Evolutionary conservation across 2,888 invertebrate species (phyloP).

Genomic region (Drosophila monieri): DNA sequence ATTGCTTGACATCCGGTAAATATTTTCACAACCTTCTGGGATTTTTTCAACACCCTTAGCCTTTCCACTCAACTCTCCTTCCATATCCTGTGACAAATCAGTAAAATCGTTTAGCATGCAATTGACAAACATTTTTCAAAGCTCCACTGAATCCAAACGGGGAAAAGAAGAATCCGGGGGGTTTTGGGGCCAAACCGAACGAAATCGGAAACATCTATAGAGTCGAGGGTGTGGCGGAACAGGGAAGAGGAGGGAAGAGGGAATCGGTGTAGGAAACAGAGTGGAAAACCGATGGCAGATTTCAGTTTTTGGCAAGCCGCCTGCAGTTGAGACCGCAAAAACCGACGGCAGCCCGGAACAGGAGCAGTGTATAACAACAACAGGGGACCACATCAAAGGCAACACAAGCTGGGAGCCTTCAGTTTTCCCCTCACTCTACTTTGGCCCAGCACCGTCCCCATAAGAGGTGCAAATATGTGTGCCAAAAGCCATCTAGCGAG

Average conservation of each 20-base stretch:
- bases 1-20: slow-evolving; percentile 12
- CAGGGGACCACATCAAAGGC: slow-evolving; percentile 45
- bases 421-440: background rate
- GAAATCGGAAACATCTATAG: slow-evolving; percentile 15
- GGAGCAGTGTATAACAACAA: slow-evolving; percentile 25
- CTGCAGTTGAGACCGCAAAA: slow-evolving; percentile 42
- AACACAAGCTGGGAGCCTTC: slow-evolving; percentile 10
- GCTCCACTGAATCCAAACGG: slow-evolving; percentile 31
- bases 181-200: slow-evolving; percentile 1
- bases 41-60: background rate
- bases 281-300: slow-evolving; percentile 45
- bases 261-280: slow-evolving; percentile 14
- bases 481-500: slow-evolving; percentile 35
- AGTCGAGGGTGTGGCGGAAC: slow-evolving; percentile 34
- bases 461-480: slow-evolving; percentile 52
- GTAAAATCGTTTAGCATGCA: slow-evolving; percentile 38
- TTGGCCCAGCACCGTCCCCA: slow-evolving; percentile 2
- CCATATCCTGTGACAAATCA: slow-evolving; percentile 51
- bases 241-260: slow-evolving; percentile 24
- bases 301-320: slow-evolving; percentile 43
- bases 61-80: background rate
- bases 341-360: slow-evolving; percentile 12
- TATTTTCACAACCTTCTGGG: slow-evolving; percentile 24
- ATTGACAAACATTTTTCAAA: slow-evolving; percentile 44
- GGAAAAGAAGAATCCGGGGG: background rate